phyloP scores from a whole-genome alignment of 2,888 invertebrate genomes.

The Mythimna pallens region DNA sequence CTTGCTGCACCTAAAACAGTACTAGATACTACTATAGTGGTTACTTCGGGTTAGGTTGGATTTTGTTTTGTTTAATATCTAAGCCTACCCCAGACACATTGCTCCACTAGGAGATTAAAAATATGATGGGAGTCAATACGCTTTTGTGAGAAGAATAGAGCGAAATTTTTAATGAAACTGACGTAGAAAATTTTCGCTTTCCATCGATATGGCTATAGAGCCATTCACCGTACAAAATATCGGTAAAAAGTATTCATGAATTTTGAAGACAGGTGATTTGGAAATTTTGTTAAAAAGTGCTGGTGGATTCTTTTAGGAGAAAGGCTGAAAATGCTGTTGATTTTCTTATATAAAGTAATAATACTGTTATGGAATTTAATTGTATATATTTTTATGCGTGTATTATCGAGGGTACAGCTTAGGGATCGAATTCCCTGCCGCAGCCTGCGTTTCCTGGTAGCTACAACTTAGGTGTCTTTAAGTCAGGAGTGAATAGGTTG shows the following conservation, averaged over 20 bases:
- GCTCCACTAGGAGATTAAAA: slow-evolving; percentile 79
- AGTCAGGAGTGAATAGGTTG: too few relatives aligned
- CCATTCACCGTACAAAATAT: too few relatives aligned
- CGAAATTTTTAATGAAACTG: slow-evolving; percentile 77
- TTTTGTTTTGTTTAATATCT: slow-evolving; percentile 33
- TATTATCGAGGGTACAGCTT: too few relatives aligned
- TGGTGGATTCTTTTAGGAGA: slow-evolving; percentile 7
- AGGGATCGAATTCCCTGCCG: too few relatives aligned
- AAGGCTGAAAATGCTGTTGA: not conserved
- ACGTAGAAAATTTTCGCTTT: slow-evolving; percentile 65
- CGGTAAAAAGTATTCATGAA: not conserved
- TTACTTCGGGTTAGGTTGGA: not conserved
- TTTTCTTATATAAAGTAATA: not conserved
- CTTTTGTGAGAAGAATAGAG: slow-evolving; percentile 73
- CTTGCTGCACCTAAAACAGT: too few relatives aligned
- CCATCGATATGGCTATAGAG: slow-evolving; percentile 60
- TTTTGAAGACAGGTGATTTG: slow-evolving; percentile 35
- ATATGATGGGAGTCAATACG: slow-evolving; percentile 72
- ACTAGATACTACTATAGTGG: too few relatives aligned
- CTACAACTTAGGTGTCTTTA: too few relatives aligned
- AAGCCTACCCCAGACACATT: slow-evolving; percentile 56
- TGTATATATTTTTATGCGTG: not conserved
- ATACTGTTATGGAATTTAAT: not conserved
- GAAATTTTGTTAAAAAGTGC: slow-evolving; percentile 11
- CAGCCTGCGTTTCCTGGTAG: too few relatives aligned